phyloP scores from a whole-genome alignment of 2,888 invertebrate genomes.

The Alitta virens region DNA sequence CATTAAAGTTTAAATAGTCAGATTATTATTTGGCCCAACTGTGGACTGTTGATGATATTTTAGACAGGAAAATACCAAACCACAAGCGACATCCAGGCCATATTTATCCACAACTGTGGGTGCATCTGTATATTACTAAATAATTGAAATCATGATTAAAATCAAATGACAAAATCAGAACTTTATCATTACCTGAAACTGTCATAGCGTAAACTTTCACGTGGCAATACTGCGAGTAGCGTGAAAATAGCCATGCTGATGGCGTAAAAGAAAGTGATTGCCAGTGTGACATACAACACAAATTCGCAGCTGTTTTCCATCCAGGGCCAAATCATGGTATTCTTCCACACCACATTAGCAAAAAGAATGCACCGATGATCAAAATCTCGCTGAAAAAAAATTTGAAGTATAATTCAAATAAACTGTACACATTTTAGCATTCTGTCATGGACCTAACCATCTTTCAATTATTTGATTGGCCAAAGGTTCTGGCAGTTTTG shows the following conservation, averaged over 20 bases:
- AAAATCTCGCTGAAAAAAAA: slow-evolving; percentile 28
- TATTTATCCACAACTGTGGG: no score
- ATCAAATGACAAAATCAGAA: no score
- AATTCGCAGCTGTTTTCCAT: slow-evolving; percentile 30
- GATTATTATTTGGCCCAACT: no score
- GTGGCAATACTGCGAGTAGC: slow-evolving; percentile 12
- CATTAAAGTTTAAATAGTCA: no score
- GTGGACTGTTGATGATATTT: no score
- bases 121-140: no score
- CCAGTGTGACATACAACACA: slow-evolving; percentile 29
- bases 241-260: slow-evolving; percentile 27
- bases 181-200: slow-evolving; percentile 4
- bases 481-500: no score
- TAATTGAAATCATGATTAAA: background rate
- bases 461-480: no score
- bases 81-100: no score
- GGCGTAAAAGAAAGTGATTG: slow-evolving; percentile 24
- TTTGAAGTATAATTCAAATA: background rate
- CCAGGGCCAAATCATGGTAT: slow-evolving; percentile 28
- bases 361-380: slow-evolving; percentile 29
- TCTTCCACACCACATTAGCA: slow-evolving; percentile 32
- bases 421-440: no score
- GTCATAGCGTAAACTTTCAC: slow-evolving; percentile 1
- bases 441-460: background rate
- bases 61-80: no score